Evolutionary conservation across 2,888 invertebrate species (phyloP), one percentile per base, ranked within the genome.

Genomic region (Lycia hirtaria): DNA sequence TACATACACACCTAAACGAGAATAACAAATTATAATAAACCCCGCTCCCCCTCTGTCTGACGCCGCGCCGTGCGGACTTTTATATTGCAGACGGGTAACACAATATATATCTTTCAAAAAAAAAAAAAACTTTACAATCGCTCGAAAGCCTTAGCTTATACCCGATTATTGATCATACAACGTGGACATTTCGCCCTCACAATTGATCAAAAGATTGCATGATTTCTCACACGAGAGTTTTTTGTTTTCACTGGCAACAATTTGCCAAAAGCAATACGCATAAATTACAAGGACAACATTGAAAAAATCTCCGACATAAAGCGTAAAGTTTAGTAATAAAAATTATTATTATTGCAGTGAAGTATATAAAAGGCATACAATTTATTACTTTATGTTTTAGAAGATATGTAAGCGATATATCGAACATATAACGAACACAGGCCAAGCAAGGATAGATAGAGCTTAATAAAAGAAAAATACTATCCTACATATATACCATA

Each of bases 341-440:
- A 28, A 43, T 10, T 14, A 45, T 19, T 19, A 33, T 56, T 56
- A 51, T 51, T 45, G 56, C 51, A 45, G 41, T 15, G 33, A 20
- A 43, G 15, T 40, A 15, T 12, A 40, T 26, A 35, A n/a, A 56
- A 61, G 61, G 61, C 61, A 47, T 57, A 37, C 20, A n/a, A 10
- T 35, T 60, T 60, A 60, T 60, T 56, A 60, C 56, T 60, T 53
- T 52, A 38, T 15, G 56, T 60, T 41, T 12, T 40, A 30, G 37
- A 10, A 35, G 56, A 45, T 51, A 56, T 56, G 55, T 49, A 43
- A 49, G 43, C 49, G 40, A 48, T 53, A 53, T 30, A 6, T 17
- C 1, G 9, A 17, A 9, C 0, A 15, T 35, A 24, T 35, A 24
- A 45, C 10, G 20, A 45, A 45, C 20, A 33, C 35, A 17, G n/a